A percentile compares a stretch with the other conserved stretches of the same genome.
Evolutionary conservation across 2,113 vertebrate species (phyloP).

Genomic region (Aix galericulata): DNA sequence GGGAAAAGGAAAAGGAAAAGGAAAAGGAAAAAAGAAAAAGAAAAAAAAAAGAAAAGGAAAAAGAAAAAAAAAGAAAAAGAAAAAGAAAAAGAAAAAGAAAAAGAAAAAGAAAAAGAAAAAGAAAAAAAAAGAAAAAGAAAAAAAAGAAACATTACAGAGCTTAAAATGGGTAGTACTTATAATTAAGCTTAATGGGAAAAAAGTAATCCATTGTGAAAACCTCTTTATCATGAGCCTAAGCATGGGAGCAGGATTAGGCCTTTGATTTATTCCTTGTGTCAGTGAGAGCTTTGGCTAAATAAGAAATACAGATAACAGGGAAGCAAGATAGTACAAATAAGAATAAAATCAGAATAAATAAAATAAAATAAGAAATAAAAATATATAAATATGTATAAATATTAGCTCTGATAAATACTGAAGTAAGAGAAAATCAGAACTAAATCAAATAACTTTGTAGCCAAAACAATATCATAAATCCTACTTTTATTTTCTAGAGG

Average conservation of each 20-base stretch:
- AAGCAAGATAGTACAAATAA: not conserved
- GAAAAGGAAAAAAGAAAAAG: not conserved
- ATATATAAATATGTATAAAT: not conserved
- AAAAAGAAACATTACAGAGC: not conserved
- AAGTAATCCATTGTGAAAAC: not conserved
- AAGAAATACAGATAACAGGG: not conserved
- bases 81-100: not conserved
- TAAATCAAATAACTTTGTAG: conserved; percentile 40
- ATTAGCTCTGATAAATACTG: not conserved
- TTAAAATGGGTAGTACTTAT: not conserved
- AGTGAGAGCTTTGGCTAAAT: not conserved
- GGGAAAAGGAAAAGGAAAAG: not conserved
- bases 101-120: not conserved
- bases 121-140: not conserved
- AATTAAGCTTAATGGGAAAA: not conserved
- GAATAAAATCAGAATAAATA: not conserved
- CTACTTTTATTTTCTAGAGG: conserved; percentile 42
- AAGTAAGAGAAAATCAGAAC: conserved; percentile 43
- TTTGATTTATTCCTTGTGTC: not conserved
- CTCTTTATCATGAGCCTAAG: not conserved
- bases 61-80: not conserved
- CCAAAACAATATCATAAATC: conserved; percentile 30
- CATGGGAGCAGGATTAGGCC: not conserved
- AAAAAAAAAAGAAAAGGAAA: not conserved
- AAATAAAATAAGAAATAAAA: not conserved